Conservation (phyloP, 2,797 vertebrate genomes). For the Ceryle rudis region DNA sequence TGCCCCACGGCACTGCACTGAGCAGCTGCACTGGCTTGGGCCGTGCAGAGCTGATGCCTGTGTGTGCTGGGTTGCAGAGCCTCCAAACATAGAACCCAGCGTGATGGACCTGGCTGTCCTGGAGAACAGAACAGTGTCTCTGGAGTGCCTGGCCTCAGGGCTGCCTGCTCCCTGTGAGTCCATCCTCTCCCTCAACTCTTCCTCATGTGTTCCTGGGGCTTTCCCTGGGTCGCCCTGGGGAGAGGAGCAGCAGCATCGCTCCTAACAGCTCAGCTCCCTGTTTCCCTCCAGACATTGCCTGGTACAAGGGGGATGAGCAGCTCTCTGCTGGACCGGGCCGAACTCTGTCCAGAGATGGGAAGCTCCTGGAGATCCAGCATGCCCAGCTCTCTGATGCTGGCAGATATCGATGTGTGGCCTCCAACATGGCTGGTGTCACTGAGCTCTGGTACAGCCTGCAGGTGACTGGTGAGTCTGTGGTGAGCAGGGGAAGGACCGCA, state of each 20-base stretch:
- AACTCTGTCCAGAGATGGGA: constrained; percentile 42
- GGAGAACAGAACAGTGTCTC: constrained; percentile 58
- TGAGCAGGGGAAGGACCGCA: too few species aligned
- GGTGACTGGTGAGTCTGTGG: constrained; percentile 73
- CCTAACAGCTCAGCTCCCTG: not conserved
- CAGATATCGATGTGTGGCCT: constrained; percentile 76
- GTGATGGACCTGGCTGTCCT: constrained; percentile 29
- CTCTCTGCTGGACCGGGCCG: not conserved
- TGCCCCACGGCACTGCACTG: rapidly evolving
- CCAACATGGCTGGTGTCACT: constrained; percentile 59
- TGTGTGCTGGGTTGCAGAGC: constrained; percentile 37
- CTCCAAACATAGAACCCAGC: constrained; percentile 75
- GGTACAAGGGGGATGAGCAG: constrained; percentile 70
- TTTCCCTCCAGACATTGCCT: constrained; percentile 64
- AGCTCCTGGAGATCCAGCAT: constrained; percentile 42
- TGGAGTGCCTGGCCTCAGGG: constrained; percentile 79
- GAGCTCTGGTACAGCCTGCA: constrained; percentile 66
- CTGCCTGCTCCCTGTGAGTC: constrained; percentile 74
- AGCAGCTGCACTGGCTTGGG: not conserved
- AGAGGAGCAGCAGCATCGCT: not conserved
- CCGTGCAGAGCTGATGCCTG: rapidly evolving
- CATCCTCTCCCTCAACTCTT: rapidly evolving
- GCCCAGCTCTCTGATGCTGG: constrained; percentile 38
- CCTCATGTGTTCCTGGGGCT: rapidly evolving
- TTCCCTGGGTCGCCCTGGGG: not conserved